Base-by-base conservation (phyloP, 2,888 invertebrate species). In the Venusia cambrica region DNA sequence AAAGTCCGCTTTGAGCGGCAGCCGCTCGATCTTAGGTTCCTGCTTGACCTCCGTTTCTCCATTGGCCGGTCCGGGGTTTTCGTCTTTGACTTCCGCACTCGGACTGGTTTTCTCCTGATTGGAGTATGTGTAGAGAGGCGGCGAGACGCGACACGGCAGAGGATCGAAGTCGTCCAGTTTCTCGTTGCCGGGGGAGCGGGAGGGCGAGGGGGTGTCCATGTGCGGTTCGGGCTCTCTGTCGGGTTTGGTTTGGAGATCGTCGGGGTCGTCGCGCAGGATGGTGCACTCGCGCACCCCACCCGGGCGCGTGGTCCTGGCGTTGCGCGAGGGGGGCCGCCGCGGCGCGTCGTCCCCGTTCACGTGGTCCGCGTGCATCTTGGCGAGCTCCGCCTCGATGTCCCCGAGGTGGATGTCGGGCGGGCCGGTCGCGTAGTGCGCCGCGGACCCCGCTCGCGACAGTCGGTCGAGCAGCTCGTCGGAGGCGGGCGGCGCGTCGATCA, bases 51-150 rank as follows among this genome's bases (percentile, higher is more conserved):
- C 27, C 38, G 58, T 44, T 8, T 74, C 75, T 2, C 81, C 80
- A 54, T 79, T 79, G 37, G 74, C 79, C 1, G 88, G 74, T 5
- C 88, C 76, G 40, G 84, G 73, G 57, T 91, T 90, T 56, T 92
- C 93, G 25, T 90, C 54, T 10, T 57, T 52, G 7, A 37, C 28
- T 25, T 51, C 53, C 9, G 32, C 54, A 32, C 28, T 29, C 18
- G 50, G 42, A 3, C 46, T 48, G 6, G 56, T 77, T 60, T 92
- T 90, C 59, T 92, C 93, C 28, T 91, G 91, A 65, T 93, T 93
- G 5, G 93, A 93, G 66, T 94, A 94, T 0, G 94, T 94, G 64
- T 93, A 94, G 7, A 93, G 78, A 2, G 94, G 93, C 2, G 94
- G 93, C 6, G 92, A 92, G 35, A 91, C 89, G 45, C 93, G 87